phyloP scores from a whole-genome alignment of 2,888 invertebrate species.

The Carabus problematicus region DNA sequence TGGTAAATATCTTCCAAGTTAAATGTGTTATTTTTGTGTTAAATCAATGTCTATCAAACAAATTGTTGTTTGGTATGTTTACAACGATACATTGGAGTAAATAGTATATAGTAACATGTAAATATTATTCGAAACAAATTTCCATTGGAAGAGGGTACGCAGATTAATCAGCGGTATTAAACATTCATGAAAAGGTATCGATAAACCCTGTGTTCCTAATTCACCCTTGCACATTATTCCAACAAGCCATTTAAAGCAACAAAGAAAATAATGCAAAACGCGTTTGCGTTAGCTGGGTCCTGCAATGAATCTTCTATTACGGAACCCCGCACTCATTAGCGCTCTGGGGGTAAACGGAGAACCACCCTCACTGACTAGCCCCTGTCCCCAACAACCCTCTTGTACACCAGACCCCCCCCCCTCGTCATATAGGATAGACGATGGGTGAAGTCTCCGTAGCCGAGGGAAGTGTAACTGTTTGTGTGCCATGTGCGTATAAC shows the following conservation, averaged over 20 bases:
- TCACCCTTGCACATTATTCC: conserved; percentile 13
- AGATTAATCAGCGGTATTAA: not conserved
- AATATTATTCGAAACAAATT: too few species aligned
- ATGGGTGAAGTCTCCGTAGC: not conserved
- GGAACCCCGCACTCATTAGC: conserved; percentile 27
- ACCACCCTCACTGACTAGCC: too few species aligned
- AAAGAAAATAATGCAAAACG: conserved; percentile 17
- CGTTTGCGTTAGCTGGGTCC: not conserved
- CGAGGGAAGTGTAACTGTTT: not conserved
- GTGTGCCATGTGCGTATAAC: conserved; percentile 14
- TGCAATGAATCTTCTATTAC: conserved; percentile 36
- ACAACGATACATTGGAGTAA: too few species aligned
- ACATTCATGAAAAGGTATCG: conserved; percentile 16
- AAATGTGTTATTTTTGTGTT: too few species aligned
- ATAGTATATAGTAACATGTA: too few species aligned
- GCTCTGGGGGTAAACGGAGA: not conserved
- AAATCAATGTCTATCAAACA: too few species aligned
- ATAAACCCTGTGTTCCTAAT: conserved; percentile 10
- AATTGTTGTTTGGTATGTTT: too few species aligned
- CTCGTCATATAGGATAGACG: too few species aligned
- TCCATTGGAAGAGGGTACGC: too few species aligned
- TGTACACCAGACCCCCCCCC: too few species aligned
- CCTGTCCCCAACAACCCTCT: too few species aligned
- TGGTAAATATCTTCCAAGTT: too few species aligned
- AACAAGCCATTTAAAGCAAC: conserved; percentile 12